Evolutionary conservation across 2,113 vertebrate genomes (phyloP).

Genomic region (Periophthalmus modestus): DNA sequence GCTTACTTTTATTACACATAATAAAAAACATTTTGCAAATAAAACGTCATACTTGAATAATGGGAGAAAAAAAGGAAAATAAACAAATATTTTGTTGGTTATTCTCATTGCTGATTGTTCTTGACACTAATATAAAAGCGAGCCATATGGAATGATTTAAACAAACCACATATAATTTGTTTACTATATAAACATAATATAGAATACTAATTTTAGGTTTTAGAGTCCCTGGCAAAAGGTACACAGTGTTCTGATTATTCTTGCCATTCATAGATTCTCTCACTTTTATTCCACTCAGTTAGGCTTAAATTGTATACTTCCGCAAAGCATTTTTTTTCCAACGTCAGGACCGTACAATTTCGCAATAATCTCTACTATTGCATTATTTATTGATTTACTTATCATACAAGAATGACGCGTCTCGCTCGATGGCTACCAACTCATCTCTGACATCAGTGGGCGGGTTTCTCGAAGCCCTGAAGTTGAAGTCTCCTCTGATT

Average conservation of each 20-base stretch:
- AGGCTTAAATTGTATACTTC: neutral
- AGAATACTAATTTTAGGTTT: neutral
- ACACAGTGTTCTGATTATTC: slow-evolving; percentile 30
- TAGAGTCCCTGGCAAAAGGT: slow-evolving; percentile 21
- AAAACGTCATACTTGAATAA: too few species aligned
- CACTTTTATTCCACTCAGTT: neutral
- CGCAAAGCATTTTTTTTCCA: neutral
- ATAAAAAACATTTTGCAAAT: too few species aligned
- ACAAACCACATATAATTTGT: neutral
- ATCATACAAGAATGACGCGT: slow-evolving; percentile 68
- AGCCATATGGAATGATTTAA: neutral
- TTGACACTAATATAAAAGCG: neutral
- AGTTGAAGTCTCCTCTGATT: slow-evolving; percentile 49
- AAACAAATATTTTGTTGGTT: neutral
- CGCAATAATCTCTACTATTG: slow-evolving; percentile 13
- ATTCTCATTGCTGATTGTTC: too few species aligned
- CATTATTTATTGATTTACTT: slow-evolving; percentile 18
- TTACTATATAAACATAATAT: neutral
- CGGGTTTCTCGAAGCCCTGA: neutral
- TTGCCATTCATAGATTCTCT: neutral
- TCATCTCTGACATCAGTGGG: slow-evolving; percentile 43
- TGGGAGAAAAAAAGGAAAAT: neutral
- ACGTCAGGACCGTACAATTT: neutral
- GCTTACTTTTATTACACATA: neutral
- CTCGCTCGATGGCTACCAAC: slow-evolving; percentile 36